Base-by-base conservation (phyloP, 2,888 invertebrate species). In the Malthinus flaveolus region DNA sequence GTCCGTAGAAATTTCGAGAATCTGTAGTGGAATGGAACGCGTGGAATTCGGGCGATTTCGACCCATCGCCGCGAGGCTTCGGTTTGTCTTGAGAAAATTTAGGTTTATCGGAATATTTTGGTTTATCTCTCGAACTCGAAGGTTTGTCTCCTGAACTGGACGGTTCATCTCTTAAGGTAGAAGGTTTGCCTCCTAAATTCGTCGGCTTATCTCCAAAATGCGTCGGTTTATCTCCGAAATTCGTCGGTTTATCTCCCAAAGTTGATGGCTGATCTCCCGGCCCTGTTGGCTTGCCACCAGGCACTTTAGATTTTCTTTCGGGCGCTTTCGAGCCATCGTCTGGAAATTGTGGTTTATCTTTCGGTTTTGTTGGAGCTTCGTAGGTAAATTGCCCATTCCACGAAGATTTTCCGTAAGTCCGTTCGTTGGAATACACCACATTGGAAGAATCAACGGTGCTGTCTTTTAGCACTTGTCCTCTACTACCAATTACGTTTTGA, bases 381-480 rank as follows among this genome's bases (percentile, higher is more conserved):
- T 57, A 57, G 7, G 70, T 71, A 56, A 78, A 78, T 58, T 74
- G 63, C 12, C 79, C 79, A 62, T 79, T 77, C 78, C 79, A 79
- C 3, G 76, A 76, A 31, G 74, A 74, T 66, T 79, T 80, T 44
- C 77, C 78, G 61, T 78, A 78, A 50, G 71, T 75, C 44, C 77
- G 66, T 46, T 78, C 78, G 63, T 77, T 75, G 23, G 78, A 77
- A 67, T 73, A 78, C 32, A 78, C 64, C 12, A 75, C 64, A 65
- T 56, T 49, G 2, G 32, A 33, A 10, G 56, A 60, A 44, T 60
- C 60, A 7, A 37, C 35, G 1, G 55, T 55, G 53, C 80, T 71
- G 66, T 82, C 82, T 70, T 80, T 78, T 66, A 82, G 78, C 65
- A 84, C 81, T 44, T 75, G 80, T 5, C 79, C 79, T 64, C 49